Percentiles rank a stretch among this genome's conserved stretches.
Conservation (phyloP, 2,797 vertebrate genomes). For the Gallinago stenura region DNA sequence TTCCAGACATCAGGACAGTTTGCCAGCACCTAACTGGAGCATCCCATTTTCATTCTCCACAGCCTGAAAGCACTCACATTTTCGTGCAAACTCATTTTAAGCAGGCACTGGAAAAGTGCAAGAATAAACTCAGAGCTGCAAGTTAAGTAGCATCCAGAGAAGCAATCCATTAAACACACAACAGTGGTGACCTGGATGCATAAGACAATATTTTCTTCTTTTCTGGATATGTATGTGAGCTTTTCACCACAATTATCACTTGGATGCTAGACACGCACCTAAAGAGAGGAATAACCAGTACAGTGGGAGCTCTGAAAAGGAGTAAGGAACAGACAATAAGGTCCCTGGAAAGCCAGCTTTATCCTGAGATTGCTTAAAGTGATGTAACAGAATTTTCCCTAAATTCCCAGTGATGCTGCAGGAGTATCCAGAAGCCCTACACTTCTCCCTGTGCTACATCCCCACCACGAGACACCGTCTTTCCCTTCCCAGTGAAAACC, state of each 20-base stretch:
- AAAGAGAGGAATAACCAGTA: background rate
- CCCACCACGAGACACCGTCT: background rate
- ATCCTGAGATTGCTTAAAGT: background rate
- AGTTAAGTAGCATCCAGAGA: background rate
- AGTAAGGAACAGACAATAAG: background rate
- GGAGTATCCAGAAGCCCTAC: background rate
- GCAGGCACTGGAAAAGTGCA: background rate
- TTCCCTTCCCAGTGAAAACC: background rate
- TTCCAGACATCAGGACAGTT: constrained; percentile 8
- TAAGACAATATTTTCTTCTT: background rate
- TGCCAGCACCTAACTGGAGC: constrained; percentile 40
- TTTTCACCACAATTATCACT: background rate
- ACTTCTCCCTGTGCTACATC: fast-evolving
- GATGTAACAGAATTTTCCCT: background rate
- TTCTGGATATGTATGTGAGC: background rate
- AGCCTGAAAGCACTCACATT: background rate
- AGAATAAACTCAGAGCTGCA: background rate
- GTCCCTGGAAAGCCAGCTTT: background rate
- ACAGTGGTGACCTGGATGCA: background rate
- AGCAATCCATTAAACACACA: background rate
- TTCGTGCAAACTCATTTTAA: background rate
- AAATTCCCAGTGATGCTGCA: background rate
- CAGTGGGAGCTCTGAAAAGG: background rate
- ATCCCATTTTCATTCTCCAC: background rate
- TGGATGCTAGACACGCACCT: fast-evolving